A percentile compares a stretch with the other conserved stretches of the same genome.
Evolutionary conservation across 2,888 invertebrate genomes (phyloP).

Genomic region (Heliconius ismenius): DNA sequence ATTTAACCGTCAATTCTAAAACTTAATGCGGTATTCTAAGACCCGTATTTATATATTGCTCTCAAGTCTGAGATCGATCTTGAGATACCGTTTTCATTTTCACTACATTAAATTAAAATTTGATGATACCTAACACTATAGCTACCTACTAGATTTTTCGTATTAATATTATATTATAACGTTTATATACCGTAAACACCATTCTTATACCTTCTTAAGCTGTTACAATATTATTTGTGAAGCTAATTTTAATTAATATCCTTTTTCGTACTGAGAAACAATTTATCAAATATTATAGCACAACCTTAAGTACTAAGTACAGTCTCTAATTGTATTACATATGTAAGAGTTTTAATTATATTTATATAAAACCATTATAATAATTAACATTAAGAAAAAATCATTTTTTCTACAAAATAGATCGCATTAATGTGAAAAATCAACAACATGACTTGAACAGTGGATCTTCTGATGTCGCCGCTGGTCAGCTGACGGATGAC

Average conservation of each 20-base stretch:
- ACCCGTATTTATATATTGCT: too few species aligned
- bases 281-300: not conserved
- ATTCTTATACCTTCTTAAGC: not conserved
- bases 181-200: not conserved
- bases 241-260: not conserved
- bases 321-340: not conserved
- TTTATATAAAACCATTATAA: not conserved
- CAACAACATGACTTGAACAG: conserved; percentile 46
- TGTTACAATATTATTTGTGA: not conserved
- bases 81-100: not conserved
- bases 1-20: conserved; percentile 58
- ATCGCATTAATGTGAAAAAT: not conserved
- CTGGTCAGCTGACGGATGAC: conserved; percentile 74
- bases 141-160: not conserved
- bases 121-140: not conserved
- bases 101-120: not conserved
- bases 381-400: not conserved
- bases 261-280: not conserved
- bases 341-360: too few species aligned
- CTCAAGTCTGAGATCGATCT: too few species aligned
- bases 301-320: not conserved
- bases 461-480: conserved; percentile 68
- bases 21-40: conserved; percentile 50
- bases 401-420: not conserved
- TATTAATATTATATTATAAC: not conserved